phyloP scores from a whole-genome alignment of 2,113 vertebrate genomes.

The Chaetura pelagica region DNA sequence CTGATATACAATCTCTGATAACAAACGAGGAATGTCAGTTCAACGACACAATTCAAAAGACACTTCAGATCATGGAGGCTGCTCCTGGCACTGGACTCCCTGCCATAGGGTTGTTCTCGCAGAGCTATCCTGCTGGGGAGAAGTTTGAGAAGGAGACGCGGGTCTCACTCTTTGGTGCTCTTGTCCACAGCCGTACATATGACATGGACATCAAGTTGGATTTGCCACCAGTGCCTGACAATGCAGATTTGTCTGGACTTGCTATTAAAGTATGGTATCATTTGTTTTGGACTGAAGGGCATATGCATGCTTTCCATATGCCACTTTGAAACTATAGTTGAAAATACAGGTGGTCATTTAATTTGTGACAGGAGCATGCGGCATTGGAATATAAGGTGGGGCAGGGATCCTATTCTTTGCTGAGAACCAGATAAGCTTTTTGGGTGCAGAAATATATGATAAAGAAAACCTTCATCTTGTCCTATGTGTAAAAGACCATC shows the following conservation, averaged over 20 bases:
- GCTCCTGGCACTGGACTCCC: constrained; percentile 87
- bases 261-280: constrained; percentile 84
- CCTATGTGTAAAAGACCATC: not conserved
- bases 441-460: not conserved
- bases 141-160: constrained; percentile 91
- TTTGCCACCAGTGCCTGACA: constrained; percentile 90
- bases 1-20: constrained; percentile 81
- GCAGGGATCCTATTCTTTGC: not conserved
- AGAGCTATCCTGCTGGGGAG: constrained; percentile 75
- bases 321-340: not conserved
- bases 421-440: not conserved
- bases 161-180: constrained; percentile 90
- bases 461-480: not conserved
- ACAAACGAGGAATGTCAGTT: constrained; percentile 83
- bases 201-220: constrained; percentile 93
- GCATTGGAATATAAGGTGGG: not conserved
- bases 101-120: constrained; percentile 75
- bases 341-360: fast-evolving
- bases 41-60: constrained; percentile 77
- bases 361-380: not conserved
- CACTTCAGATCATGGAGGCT: constrained; percentile 87
- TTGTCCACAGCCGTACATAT: constrained; percentile 88
- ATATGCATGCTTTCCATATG: not conserved
- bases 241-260: constrained; percentile 89
- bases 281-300: not conserved